Conservation (phyloP, 2,113 vertebrate genomes). For the Macroglossus sobrinus region DNA sequence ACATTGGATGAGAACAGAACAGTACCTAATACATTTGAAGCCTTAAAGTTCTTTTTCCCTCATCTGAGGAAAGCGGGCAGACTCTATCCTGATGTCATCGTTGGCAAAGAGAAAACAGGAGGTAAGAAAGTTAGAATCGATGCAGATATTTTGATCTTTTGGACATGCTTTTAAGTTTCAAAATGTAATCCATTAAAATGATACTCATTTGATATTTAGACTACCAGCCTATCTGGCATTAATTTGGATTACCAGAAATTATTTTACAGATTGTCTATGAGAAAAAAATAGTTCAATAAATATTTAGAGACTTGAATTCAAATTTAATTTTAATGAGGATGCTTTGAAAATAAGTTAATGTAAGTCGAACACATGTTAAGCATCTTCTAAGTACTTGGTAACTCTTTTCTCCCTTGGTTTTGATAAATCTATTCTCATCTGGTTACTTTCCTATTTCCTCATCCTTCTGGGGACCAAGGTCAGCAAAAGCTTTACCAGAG, state of each 20-base stretch:
- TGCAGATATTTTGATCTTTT: background rate
- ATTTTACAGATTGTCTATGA: background rate
- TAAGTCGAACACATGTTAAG: background rate
- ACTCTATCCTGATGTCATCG: conserved; percentile 83
- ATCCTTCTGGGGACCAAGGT: background rate
- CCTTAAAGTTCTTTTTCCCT: conserved; percentile 84
- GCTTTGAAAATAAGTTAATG: background rate
- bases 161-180: background rate
- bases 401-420: background rate
- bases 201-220: background rate
- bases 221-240: background rate
- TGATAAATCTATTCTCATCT: background rate
- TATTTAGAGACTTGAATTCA: background rate
- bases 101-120: conserved; percentile 84
- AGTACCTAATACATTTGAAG: conserved; percentile 61
- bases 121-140: conserved; percentile 79
- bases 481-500: background rate
- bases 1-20: background rate
- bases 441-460: background rate
- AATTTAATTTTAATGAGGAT: background rate
- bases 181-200: background rate
- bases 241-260: background rate
- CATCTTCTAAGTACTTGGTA: background rate
- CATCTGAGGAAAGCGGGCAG: conserved; percentile 84
- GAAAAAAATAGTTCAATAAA: background rate